phyloP scores from a whole-genome alignment of 2,113 vertebrate genomes.

The Halichoerus grypus region DNA sequence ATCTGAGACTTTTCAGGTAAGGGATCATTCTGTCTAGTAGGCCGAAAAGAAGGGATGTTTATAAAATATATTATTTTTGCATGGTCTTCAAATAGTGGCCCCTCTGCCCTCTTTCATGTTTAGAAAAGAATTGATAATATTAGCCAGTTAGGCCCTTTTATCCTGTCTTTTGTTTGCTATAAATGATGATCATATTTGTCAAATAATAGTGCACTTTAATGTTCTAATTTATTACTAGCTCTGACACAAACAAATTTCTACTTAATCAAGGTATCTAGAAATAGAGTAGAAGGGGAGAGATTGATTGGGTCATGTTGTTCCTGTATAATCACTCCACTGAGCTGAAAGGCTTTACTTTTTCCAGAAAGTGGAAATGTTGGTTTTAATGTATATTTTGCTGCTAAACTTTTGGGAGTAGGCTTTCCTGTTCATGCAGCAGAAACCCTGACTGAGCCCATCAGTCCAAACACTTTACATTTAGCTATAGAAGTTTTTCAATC shows the following conservation, averaged over 20 bases:
- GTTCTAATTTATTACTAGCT: conserved; percentile 74
- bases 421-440: conserved; percentile 14
- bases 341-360: conserved; percentile 63
- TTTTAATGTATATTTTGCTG: conserved; percentile 64
- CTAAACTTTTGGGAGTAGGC: not conserved
- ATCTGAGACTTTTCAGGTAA: conserved; percentile 83
- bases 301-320: conserved; percentile 11
- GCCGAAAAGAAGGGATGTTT: conserved; percentile 59
- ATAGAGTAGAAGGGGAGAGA: conserved; percentile 65
- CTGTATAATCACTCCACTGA: conserved; percentile 41
- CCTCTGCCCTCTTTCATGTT: conserved; percentile 7
- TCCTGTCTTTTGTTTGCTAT: conserved; percentile 61
- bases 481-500: not conserved
- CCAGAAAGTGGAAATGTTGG: conserved; percentile 50
- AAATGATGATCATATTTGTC: conserved; percentile 59
- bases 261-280: conserved; percentile 73
- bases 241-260: conserved; percentile 74
- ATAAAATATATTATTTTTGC: conserved; percentile 52
- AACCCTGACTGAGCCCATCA: not conserved
- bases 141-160: conserved; percentile 27
- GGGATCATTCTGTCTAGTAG: conserved; percentile 71
- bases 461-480: not conserved
- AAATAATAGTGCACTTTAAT: conserved; percentile 75
- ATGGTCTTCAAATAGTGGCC: conserved; percentile 51
- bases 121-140: conserved; percentile 48